Conservation (phyloP, 2,113 vertebrate genomes). For the Peromyscus polionotus region DNA sequence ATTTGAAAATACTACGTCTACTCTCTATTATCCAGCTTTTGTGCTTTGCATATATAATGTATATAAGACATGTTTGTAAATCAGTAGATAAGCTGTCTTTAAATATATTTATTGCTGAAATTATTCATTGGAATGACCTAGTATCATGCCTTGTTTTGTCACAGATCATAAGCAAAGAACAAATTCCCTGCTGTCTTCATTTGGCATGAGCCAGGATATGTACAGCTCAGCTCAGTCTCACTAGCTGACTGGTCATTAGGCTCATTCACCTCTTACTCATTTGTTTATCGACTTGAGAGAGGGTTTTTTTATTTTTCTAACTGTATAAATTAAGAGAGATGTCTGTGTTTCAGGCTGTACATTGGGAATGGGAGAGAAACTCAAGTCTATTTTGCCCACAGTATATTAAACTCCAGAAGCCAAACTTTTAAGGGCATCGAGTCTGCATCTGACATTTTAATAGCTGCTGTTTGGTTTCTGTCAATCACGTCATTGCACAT, state of each 20-base stretch:
- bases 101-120: constrained; percentile 31
- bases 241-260: constrained; percentile 64
- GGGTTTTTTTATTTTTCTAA: constrained; percentile 29
- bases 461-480: constrained; percentile 89
- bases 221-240: constrained; percentile 64
- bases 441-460: constrained; percentile 89
- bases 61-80: neutral
- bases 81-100: constrained; percentile 11
- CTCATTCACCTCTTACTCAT: constrained; percentile 69
- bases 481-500: constrained; percentile 89
- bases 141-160: neutral
- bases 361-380: constrained; percentile 85
- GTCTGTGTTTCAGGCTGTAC: constrained; percentile 80
- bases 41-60: neutral
- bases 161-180: neutral
- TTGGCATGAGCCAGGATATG: constrained; percentile 57
- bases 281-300: constrained; percentile 73
- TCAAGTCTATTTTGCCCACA: constrained; percentile 89
- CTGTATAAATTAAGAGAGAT: constrained; percentile 83
- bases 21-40: constrained; percentile 25
- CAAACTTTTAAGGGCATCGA: constrained; percentile 87
- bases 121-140: neutral
- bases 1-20: constrained; percentile 28
- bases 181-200: constrained; percentile 55
- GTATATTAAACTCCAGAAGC: constrained; percentile 91